Evolutionary conservation across 92 coral and sea anemone genomes (phyloP).

Genomic region (Phenganax marumi): DNA sequence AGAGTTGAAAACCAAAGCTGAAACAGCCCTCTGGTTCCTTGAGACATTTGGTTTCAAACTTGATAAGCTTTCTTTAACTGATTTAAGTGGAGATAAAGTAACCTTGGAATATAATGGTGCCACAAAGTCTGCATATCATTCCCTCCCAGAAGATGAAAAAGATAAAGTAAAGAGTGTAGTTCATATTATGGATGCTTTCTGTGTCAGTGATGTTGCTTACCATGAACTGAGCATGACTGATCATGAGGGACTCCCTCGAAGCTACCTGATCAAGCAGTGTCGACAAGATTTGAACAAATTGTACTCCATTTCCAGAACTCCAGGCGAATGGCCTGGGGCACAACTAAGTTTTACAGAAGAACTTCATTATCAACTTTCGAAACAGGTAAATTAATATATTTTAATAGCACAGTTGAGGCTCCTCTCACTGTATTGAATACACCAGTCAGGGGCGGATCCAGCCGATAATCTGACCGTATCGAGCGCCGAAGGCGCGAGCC

Average conservation of each 20-base stretch:
- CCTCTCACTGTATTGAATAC: background rate
- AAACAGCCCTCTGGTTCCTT: constrained; percentile 36
- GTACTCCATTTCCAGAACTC: constrained; percentile 49
- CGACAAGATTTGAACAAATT: constrained; percentile 48
- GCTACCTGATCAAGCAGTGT: constrained; percentile 56
- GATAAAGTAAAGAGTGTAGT: constrained; percentile 30
- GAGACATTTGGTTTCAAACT: constrained; percentile 9
- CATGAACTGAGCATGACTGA: constrained; percentile 52
- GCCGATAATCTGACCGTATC: too few relatives aligned
- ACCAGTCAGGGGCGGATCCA: too few relatives aligned
- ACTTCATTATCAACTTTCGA: constrained; percentile 39
- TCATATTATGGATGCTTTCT: constrained; percentile 55
- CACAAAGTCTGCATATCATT: constrained; percentile 28
- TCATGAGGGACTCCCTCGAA: constrained; percentile 41
- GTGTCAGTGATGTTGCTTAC: constrained; percentile 58
- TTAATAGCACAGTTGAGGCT: background rate
- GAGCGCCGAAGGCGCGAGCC: too few relatives aligned
- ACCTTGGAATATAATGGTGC: constrained; percentile 5
- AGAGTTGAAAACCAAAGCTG: constrained; percentile 20
- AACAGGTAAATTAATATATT: constrained; percentile 15
- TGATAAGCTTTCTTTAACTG: constrained; percentile 15
- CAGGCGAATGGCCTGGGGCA: constrained; percentile 61
- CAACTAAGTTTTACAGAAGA: constrained; percentile 58
- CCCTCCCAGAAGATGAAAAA: constrained; percentile 33
- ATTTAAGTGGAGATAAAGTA: constrained; percentile 13